phyloP scores from a whole-genome alignment of 64 coral and sea anemone species.

The Pocillopora verrucosa region DNA sequence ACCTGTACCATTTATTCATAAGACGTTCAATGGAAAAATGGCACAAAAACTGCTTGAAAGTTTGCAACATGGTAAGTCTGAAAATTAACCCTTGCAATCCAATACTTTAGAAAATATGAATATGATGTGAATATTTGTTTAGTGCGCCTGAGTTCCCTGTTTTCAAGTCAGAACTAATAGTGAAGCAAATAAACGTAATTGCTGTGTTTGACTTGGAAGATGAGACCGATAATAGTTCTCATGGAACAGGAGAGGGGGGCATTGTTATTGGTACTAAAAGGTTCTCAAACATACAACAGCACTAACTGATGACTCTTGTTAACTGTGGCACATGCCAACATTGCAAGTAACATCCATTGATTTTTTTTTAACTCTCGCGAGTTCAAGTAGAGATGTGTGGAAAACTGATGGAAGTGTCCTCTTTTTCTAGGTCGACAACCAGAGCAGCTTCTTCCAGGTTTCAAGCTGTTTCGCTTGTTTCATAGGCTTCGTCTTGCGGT shows the following conservation, averaged over 20 bases:
- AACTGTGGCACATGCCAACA: too few species aligned
- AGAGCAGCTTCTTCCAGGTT: background rate
- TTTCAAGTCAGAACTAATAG: too few species aligned
- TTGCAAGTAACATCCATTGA: background rate
- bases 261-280: too few species aligned
- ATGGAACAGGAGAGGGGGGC: too few species aligned
- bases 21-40: conserved; percentile 44
- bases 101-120: background rate
- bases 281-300: too few species aligned
- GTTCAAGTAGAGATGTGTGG: background rate
- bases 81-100: too few species aligned
- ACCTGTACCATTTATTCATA: conserved; percentile 38
- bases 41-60: conserved; percentile 26
- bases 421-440: background rate
- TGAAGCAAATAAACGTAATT: too few species aligned
- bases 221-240: too few species aligned
- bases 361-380: background rate
- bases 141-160: too few species aligned
- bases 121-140: background rate
- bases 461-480: background rate
- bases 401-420: background rate
- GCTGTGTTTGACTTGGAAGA: too few species aligned
- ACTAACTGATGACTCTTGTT: too few species aligned
- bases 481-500: background rate
- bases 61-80: conserved; percentile 39